These are phyloP conservation scores for Sebastes oblongus DNA, from an alignment of 2,797 vertebrate species.

Conservation along the genomic window DNA sequence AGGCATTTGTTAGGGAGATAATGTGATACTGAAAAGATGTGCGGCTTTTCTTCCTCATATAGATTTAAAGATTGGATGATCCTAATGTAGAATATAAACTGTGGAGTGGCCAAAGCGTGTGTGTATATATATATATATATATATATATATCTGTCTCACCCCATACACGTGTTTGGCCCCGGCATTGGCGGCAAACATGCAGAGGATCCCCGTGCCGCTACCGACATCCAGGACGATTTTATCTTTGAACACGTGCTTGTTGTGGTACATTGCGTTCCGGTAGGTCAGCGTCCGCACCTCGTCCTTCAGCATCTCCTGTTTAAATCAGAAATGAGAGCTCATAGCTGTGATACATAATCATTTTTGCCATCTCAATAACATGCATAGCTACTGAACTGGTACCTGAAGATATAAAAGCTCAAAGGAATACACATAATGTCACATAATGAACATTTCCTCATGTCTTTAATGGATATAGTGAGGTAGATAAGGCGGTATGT, in stretches of 20 bases:
- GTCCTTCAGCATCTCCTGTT: constrained; percentile 98
- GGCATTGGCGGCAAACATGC: constrained; percentile 98
- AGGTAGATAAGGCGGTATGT: constrained; percentile 44
- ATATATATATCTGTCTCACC: constrained; percentile 79
- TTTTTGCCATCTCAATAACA: neutral
- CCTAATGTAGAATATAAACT: neutral
- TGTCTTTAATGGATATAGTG: neutral
- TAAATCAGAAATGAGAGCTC: neutral
- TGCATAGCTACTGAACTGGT: neutral
- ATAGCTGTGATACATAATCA: neutral
- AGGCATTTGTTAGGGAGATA: neutral
- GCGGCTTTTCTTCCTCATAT: neutral
- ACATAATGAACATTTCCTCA: neutral
- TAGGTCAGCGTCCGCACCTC: constrained; percentile 97
- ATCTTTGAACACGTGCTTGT: constrained; percentile 98
- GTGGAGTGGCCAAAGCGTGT: neutral
- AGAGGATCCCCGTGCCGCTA: constrained; percentile 97
- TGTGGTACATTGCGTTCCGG: constrained; percentile 99
- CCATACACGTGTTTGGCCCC: constrained; percentile 98
- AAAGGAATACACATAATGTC: constrained; percentile 4
- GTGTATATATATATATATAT: neutral
- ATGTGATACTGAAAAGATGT: neutral
- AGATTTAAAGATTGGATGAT: neutral
- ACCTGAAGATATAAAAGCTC: neutral
- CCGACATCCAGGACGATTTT: constrained; percentile 97